Percentiles rank a stretch among this genome's conserved stretches.
Evolutionary conservation across 2,113 vertebrate species (phyloP).

Genomic region (Gallinago undulata): DNA sequence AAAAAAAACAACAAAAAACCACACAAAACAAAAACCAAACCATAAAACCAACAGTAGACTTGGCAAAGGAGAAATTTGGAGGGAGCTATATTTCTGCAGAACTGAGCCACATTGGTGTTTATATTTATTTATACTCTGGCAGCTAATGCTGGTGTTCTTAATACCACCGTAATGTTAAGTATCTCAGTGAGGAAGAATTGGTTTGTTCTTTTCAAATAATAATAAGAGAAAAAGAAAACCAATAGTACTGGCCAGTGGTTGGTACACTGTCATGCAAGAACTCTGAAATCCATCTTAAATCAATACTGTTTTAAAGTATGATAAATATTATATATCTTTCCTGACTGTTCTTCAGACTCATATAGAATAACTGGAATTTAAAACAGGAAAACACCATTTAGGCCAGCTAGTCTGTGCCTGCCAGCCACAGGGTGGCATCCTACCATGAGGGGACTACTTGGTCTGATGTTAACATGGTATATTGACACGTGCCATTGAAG

Average conservation of each 20-base stretch:
- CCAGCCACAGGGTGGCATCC: not conserved
- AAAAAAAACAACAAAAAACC: not conserved
- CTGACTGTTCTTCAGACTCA: not conserved
- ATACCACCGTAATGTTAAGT: not conserved
- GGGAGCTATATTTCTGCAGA: not conserved
- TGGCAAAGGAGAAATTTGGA: not conserved
- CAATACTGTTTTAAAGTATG: not conserved
- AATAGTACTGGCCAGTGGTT: not conserved
- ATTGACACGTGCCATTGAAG: not conserved
- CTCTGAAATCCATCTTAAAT: not conserved
- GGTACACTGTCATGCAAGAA: not conserved
- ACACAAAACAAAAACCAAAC: too few relatives aligned
- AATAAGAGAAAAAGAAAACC: not conserved
- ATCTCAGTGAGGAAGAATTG: not conserved
- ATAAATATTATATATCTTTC: not conserved
- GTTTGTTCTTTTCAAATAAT: not conserved
- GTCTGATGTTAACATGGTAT: not conserved
- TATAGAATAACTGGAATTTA: not conserved
- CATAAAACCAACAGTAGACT: not conserved
- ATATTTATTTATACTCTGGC: not conserved
- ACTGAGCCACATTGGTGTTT: not conserved
- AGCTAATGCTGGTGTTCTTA: not conserved
- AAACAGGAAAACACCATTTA: not conserved
- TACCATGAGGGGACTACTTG: not conserved
- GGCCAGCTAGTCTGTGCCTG: not conserved